Base-by-base conservation (phyloP, 1,140 invertebrate genomes). In the Cataglyphis hispanica region DNA sequence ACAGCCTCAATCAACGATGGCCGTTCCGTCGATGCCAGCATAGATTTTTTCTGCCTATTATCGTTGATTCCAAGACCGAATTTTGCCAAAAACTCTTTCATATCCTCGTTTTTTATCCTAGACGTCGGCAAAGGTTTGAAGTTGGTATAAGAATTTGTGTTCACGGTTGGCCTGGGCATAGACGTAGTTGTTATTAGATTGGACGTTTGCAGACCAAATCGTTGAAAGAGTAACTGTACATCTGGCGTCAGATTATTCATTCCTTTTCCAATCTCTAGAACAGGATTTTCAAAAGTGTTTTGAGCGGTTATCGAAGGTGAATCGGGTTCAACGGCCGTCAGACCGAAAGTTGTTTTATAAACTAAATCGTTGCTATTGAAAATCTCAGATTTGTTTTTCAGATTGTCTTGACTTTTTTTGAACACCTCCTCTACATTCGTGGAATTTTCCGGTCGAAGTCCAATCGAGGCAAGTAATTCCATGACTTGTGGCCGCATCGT, bases 121-220 rank as follows among this genome's bases (percentile, higher is more conserved):
- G 94, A 94, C 16, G 93, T 94, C 11, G 96, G 96, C 6, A 97
- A 86, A 1, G 96, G 96, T 91, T 96, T 97, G 80, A 97, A 97
- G 22, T 93, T 95, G 0, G 94, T 92, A 84, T 96, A 97, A 0
- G 95, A 95, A 63, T 95, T 93, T 13, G 92, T 94, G 31, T 87
- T 50, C 76, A 78, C 16, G 10, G 85, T 83, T 3, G 86, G 43
- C 6, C 13, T 77, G 6, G 40, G 84, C 1, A 92, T 93, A 1
- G 91, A 91, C 0, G 91, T 86, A 3, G 76, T 86, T 6, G 85
- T 90, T 34, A 61, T 25, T 7, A 88, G 64, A 6, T 89, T 86
- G 0, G 92, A 89, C 0, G 89, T 88, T 27, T 92, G 92, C 0
- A 95, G 86, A 22, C 95, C 95, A 70, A 95, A 95, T 50, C 76